Evolutionary conservation across 2,113 vertebrate species (phyloP).

Genomic region (Meles meles): DNA sequence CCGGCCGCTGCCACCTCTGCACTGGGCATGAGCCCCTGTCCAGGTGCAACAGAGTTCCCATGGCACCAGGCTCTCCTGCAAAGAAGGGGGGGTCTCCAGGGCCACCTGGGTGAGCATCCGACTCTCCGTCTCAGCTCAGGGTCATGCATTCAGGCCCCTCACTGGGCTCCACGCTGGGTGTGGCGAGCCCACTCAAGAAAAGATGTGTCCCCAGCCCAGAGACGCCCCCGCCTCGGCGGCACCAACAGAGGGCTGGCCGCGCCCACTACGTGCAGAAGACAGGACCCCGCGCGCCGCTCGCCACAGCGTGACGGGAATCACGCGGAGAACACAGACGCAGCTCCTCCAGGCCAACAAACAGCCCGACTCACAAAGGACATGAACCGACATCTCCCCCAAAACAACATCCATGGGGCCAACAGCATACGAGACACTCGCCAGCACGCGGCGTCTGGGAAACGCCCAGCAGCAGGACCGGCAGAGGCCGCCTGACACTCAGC

Average conservation of each 20-base stretch:
- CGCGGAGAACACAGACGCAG: background rate
- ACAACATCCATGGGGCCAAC: rapidly evolving
- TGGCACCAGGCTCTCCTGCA: background rate
- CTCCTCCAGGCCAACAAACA: rapidly evolving
- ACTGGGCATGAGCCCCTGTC: rapidly evolving
- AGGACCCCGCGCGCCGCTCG: rapidly evolving
- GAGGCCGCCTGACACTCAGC: background rate
- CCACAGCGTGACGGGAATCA: rapidly evolving
- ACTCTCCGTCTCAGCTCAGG: background rate
- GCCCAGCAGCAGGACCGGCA: rapidly evolving
- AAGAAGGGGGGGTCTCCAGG: no score
- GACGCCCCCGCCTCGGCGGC: rapidly evolving
- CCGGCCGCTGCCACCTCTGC: background rate
- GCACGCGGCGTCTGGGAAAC: background rate
- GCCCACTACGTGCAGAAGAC: rapidly evolving
- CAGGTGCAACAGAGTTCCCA: rapidly evolving
- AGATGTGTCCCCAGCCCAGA: background rate
- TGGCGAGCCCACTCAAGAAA: background rate
- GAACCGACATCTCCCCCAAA: rapidly evolving
- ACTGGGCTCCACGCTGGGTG: background rate
- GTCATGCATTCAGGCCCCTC: background rate
- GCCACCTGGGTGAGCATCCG: background rate
- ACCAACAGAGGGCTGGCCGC: rapidly evolving
- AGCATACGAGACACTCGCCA: rapidly evolving
- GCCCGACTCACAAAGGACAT: background rate